Conservation (phyloP, 2,113 vertebrate species). For the Amphiprion percula region DNA sequence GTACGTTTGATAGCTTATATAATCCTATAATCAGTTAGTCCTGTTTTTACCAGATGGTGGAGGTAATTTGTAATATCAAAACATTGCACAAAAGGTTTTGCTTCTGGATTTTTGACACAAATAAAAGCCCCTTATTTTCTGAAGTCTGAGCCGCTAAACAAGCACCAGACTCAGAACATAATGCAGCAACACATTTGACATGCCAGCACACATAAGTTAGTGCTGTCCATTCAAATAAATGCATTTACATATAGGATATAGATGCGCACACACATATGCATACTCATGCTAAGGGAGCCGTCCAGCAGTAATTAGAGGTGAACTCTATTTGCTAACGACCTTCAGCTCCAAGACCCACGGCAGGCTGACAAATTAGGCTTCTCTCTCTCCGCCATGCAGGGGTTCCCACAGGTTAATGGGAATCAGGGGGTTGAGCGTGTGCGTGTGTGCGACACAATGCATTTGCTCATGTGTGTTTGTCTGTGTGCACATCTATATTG, state of each 20-base stretch:
- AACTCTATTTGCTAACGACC: slow-evolving; percentile 81
- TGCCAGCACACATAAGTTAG: background rate
- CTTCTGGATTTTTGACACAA: background rate
- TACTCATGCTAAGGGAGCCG: slow-evolving; percentile 39
- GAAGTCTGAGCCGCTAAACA: background rate
- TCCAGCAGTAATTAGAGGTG: slow-evolving; percentile 80
- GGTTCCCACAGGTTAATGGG: slow-evolving; percentile 83
- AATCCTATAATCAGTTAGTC: slow-evolving; percentile 56
- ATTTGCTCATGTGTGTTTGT: slow-evolving; percentile 26
- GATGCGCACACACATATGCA: slow-evolving; percentile 23
- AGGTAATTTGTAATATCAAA: slow-evolving; percentile 7
- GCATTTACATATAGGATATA: slow-evolving; percentile 24
- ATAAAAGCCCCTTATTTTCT: background rate
- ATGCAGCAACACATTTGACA: background rate
- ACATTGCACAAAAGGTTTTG: background rate
- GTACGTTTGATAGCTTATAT: slow-evolving; percentile 42
- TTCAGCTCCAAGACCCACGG: slow-evolving; percentile 73
- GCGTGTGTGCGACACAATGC: slow-evolving; percentile 35
- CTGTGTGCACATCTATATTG: slow-evolving; percentile 37
- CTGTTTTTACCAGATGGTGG: slow-evolving; percentile 16
- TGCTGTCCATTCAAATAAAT: slow-evolving; percentile 1
- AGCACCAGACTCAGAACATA: background rate
- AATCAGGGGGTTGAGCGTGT: slow-evolving; percentile 58
- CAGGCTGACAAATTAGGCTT: slow-evolving; percentile 80
- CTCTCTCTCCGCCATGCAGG: slow-evolving; percentile 58